phyloP scores from a whole-genome alignment of 2,797 vertebrate species.

The Anabacerthia variegaticeps region DNA sequence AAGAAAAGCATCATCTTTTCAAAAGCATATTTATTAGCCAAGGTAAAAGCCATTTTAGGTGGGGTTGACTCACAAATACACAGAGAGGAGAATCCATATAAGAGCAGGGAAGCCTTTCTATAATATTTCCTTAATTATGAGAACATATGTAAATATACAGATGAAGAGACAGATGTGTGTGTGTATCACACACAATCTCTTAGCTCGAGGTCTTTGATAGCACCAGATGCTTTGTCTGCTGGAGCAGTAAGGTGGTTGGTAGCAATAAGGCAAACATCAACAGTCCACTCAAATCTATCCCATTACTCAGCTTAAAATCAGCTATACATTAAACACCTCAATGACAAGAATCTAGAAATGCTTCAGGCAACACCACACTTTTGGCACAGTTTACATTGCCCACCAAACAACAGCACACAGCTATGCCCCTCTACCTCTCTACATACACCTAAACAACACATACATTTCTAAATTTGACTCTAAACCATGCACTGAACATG shows the following conservation, averaged over 20 bases:
- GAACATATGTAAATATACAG: not conserved
- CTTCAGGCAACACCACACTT: not conserved
- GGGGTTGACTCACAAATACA: not conserved
- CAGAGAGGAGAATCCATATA: accelerated
- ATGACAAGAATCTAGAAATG: not conserved
- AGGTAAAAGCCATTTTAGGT: not conserved
- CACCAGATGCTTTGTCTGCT: not conserved
- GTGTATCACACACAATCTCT: not conserved
- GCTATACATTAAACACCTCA: not conserved
- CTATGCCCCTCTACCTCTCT: not conserved
- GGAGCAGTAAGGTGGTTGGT: not conserved
- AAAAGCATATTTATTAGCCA: constrained; percentile 13
- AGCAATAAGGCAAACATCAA: not conserved
- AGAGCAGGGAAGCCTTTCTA: not conserved
- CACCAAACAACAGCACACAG: accelerated
- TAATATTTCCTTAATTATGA: not conserved
- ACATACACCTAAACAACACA: not conserved
- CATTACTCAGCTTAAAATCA: not conserved
- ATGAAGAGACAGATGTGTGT: not conserved
- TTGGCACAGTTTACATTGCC: not conserved
- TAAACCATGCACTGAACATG: not conserved
- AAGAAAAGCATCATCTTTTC: not conserved
- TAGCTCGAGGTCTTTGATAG: not conserved
- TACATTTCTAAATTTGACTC: not conserved
- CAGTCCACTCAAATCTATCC: not conserved